Percentiles rank a stretch among this genome's conserved stretches.
Conservation (phyloP, 2,113 vertebrate species). For the Notarius quadriscutis region DNA sequence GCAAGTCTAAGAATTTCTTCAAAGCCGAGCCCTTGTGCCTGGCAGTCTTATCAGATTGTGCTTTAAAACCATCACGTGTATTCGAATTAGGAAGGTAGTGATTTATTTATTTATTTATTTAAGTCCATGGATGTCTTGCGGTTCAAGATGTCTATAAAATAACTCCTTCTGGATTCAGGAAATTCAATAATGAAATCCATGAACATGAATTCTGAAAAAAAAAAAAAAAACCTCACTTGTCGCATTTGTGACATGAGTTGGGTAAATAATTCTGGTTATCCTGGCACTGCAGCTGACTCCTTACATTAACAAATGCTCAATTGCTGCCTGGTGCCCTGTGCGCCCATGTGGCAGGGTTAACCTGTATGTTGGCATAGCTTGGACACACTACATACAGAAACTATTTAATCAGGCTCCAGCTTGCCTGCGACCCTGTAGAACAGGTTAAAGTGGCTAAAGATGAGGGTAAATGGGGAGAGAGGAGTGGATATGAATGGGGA, state of each 20-base stretch:
- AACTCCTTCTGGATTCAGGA: background rate
- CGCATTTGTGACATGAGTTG: background rate
- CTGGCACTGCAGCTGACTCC: background rate
- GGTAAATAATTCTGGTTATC: background rate
- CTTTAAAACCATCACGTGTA: background rate
- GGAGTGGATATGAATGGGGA: no score
- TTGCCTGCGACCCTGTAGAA: no score
- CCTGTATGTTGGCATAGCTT: background rate
- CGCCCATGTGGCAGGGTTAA: background rate
- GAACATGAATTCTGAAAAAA: background rate
- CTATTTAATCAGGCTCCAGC: background rate
- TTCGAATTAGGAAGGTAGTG: background rate
- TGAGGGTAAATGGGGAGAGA: background rate
- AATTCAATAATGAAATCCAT: background rate
- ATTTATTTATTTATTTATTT: background rate
- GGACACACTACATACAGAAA: background rate
- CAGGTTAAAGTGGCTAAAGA: no score
- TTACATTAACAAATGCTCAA: background rate
- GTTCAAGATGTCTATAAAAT: background rate
- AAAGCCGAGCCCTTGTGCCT: slow-evolving; percentile 2
- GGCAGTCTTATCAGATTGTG: background rate
- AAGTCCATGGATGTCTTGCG: background rate
- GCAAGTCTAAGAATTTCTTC: slow-evolving; percentile 56
- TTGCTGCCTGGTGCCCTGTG: background rate
- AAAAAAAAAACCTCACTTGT: background rate